These are phyloP conservation scores for Chrysolina americana DNA, from an alignment of 2,888 invertebrate species.

Conservation along the genomic window DNA sequence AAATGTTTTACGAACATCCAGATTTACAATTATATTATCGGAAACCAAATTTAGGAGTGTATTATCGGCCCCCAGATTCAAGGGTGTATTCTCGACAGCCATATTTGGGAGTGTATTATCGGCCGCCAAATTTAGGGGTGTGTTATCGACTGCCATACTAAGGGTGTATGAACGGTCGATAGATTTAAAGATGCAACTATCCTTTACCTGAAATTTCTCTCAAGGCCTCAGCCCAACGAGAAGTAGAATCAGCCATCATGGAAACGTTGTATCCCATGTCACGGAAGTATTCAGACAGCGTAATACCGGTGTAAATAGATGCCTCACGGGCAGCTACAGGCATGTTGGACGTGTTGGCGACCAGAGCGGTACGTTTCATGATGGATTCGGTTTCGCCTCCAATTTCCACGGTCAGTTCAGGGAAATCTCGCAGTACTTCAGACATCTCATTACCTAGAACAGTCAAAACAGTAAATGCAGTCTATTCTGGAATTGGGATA, in stretches of 20 bases:
- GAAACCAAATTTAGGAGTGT: too few relatives aligned
- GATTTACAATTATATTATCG: too few relatives aligned
- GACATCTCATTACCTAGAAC: conserved; percentile 95
- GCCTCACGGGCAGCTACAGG: conserved; percentile 99
- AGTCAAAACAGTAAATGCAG: not conserved
- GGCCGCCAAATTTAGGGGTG: too few relatives aligned
- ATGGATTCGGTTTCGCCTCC: conserved; percentile 97
- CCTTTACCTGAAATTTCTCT: conserved; percentile 90
- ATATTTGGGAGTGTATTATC: too few relatives aligned
- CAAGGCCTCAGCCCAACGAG: conserved; percentile 99
- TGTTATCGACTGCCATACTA: too few relatives aligned
- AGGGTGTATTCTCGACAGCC: too few relatives aligned
- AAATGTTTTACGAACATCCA: too few relatives aligned
- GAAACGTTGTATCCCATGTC: conserved; percentile 99
- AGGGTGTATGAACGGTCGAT: too few relatives aligned
- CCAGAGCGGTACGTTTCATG: conserved; percentile 99
- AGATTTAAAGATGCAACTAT: too few relatives aligned
- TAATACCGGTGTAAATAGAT: conserved; percentile 99
- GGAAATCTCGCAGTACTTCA: conserved; percentile 98
- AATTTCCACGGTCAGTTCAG: conserved; percentile 97
- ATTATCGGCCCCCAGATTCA: too few relatives aligned
- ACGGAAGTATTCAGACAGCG: conserved; percentile 99
- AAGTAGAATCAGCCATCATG: conserved; percentile 99
- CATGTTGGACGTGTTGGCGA: conserved; percentile 99
- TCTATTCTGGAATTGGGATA: too few relatives aligned